These are phyloP conservation scores for Rhineura floridana DNA, from an alignment of 2,113 vertebrate species.

Conservation along the genomic window DNA sequence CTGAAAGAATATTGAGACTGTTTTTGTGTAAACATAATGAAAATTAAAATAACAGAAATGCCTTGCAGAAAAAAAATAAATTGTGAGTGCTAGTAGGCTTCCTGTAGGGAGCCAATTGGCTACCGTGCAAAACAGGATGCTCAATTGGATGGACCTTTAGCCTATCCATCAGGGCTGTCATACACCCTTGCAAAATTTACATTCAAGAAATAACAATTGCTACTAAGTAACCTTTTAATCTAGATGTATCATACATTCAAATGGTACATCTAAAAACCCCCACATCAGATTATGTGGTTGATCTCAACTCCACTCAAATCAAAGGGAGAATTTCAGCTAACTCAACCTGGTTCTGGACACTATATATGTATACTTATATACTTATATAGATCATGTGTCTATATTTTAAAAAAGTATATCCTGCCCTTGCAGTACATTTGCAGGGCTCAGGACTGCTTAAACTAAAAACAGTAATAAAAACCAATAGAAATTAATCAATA, in stretches of 20 bases:
- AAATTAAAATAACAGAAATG: conserved; percentile 8
- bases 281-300: background rate
- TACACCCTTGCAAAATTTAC: conserved; percentile 13
- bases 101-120: background rate
- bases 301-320: background rate
- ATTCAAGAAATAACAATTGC: conserved; percentile 9
- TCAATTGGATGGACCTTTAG: background rate
- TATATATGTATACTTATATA: too few relatives aligned
- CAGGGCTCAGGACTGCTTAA: too few relatives aligned
- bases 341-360: background rate
- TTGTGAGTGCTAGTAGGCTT: background rate
- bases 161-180: background rate
- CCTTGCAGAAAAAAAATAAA: too few relatives aligned
- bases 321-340: background rate
- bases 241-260: background rate
- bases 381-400: too few relatives aligned
- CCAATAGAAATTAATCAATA: background rate
- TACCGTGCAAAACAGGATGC: background rate
- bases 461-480: background rate
- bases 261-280: background rate
- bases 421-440: too few relatives aligned
- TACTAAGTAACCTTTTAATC: background rate
- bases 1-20: background rate
- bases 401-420: too few relatives aligned
- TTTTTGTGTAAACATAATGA: background rate